Evolutionary conservation across 1,140 invertebrate species (phyloP), one percentile per base, ranked within the genome.

Genomic region (Alviniconcha marisindica): DNA sequence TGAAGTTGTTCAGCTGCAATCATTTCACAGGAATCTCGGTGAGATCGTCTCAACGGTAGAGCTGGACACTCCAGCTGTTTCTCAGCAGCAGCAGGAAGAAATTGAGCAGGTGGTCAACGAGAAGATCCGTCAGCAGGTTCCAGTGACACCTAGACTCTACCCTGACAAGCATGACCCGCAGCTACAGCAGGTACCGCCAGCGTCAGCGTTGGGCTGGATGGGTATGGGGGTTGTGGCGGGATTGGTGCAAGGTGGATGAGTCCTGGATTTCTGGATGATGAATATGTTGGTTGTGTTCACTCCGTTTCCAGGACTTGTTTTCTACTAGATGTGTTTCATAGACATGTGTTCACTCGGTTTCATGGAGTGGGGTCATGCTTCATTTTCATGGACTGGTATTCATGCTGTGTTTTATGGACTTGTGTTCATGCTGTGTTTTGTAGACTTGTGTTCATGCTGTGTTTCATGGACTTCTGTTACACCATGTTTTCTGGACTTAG

Each of bases 81-180:
- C 87, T 10, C 69, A 71, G 54, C 88, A 91, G 14, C 89, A 93
- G 83, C 84, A 93, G 56, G 88, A 91, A 69, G 88, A 93, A 5
- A 93, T 95, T 42, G 96, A 97, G 91, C 89, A 93, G 0, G 92
- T 93, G 66, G 95, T 95, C 78, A 97, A 97, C 93, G 93, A 94
- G 5, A 94, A 95, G 24, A 97, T 97, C 63, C 89, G 94, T 44
- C 92, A 94, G 82, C 94, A 94, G 42, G 87, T 95, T 36, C 92
- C 94, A 1, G 96, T 97, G 24, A 93, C 86, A 42, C 95, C 96
- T 2, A 92, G 94, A 78, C 93, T 96, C 1, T 95, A 94, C 87
- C 94, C 95, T 77, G 93, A 95, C 81, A 91, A 90, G 56, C 93
- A 95, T 86, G 94, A 95, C 88, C 94, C 94, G 12, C 89, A 93